Evolutionary conservation across 2,797 vertebrate species (phyloP).

Genomic region (Hippopotamyrus pictus): DNA sequence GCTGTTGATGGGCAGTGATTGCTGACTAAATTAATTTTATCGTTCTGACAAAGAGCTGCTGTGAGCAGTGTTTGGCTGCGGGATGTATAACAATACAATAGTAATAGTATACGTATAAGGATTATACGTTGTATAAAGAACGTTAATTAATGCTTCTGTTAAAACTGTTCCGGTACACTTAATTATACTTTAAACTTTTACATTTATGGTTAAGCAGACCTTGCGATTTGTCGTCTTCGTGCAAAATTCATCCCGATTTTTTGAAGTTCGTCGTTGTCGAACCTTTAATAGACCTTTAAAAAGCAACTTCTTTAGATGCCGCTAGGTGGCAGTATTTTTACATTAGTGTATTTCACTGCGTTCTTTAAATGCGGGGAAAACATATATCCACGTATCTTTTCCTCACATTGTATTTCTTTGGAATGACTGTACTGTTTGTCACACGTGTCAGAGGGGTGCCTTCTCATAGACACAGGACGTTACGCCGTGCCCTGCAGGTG

Average conservation of each 20-base stretch:
- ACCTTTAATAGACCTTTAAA: neutral
- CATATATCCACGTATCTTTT: neutral
- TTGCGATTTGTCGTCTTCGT: neutral
- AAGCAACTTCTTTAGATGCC: neutral
- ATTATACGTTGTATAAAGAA: neutral
- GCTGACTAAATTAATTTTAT: neutral
- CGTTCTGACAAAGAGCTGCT: neutral
- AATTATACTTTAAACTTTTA: neutral
- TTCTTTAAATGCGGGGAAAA: neutral
- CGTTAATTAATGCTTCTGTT: neutral
- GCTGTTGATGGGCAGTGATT: neutral
- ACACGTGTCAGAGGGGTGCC: neutral
- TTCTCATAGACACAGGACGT: neutral
- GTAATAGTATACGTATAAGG: neutral
- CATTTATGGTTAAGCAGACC: neutral
- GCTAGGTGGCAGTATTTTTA: slow-evolving; percentile 15
- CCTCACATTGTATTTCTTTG: neutral
- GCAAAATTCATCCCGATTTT: neutral
- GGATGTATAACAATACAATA: neutral
- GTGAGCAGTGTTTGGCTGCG: neutral
- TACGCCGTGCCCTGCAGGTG: neutral
- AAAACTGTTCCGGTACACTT: neutral
- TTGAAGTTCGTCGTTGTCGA: neutral
- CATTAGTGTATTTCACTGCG: neutral
- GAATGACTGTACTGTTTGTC: neutral